These are phyloP conservation scores for Eufriesea mexicana DNA, from an alignment of 1,140 invertebrate species.

Conservation along the genomic window DNA sequence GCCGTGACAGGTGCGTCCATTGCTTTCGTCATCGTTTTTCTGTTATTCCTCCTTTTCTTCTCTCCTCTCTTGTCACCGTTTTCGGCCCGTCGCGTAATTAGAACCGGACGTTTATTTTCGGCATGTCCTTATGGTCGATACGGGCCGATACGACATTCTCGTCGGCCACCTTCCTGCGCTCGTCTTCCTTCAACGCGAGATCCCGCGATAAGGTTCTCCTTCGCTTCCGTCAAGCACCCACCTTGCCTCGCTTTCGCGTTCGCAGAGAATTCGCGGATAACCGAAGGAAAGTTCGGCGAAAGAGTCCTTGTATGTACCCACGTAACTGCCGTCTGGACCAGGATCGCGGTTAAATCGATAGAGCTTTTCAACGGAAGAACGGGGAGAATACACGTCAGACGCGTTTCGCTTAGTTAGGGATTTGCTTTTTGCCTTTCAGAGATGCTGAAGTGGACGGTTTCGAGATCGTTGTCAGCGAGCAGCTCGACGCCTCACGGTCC, in stretches of 20 bases:
- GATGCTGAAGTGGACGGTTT: conserved; percentile 82
- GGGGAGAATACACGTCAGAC: neutral
- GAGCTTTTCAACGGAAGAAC: neutral
- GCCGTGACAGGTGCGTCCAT: conserved; percentile 73
- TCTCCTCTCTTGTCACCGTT: conserved; percentile 21
- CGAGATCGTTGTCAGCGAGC: conserved; percentile 79
- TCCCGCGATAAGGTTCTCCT: conserved; percentile 22
- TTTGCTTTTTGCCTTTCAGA: conserved; percentile 55
- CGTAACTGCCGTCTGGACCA: neutral
- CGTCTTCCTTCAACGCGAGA: conserved; percentile 9
- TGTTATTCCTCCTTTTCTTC: conserved; percentile 36
- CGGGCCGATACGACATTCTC: neutral
- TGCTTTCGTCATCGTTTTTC: conserved; percentile 49
- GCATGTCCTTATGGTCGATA: neutral
- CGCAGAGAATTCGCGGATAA: too few relatives aligned
- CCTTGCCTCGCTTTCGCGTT: neutral
- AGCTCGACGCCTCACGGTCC: conserved; percentile 78
- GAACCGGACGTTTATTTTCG: conserved; percentile 21
- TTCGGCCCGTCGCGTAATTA: conserved; percentile 14
- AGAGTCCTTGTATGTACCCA: neutral
- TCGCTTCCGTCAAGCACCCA: neutral
- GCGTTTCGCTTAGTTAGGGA: conserved; percentile 14
- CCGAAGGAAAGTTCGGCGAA: neutral
- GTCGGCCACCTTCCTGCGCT: neutral
- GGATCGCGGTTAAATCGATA: conserved; percentile 16